Percentiles rank a stretch among this genome's conserved stretches.
phyloP scores from a whole-genome alignment of 2,113 vertebrate species.

The Equus przewalskii region DNA sequence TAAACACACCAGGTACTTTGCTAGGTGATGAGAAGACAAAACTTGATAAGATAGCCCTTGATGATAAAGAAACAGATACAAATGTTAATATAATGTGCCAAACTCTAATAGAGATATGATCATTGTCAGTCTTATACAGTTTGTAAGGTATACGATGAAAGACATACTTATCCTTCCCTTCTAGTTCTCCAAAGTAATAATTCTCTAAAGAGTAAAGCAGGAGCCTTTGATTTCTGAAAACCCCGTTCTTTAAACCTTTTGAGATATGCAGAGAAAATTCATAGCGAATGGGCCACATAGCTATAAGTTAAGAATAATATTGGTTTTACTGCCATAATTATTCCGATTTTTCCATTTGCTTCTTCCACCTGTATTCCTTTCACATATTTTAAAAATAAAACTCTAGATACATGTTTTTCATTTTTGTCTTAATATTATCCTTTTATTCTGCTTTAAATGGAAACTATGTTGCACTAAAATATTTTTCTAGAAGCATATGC shows the following conservation, averaged over 20 bases:
- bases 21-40: neutral
- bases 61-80: neutral
- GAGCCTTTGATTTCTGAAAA: neutral
- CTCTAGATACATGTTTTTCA: neutral
- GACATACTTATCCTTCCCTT: neutral
- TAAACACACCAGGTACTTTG: neutral
- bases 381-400: slow-evolving; percentile 30
- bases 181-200: neutral
- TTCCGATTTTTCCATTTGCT: neutral
- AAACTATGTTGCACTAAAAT: neutral
- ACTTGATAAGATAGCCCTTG: neutral
- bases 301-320: neutral
- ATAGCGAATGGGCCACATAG: neutral
- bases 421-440: neutral
- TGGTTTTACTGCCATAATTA: neutral
- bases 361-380: neutral
- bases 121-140: neutral
- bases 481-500: neutral
- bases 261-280: neutral
- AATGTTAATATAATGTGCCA: neutral
- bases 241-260: neutral
- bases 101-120: neutral
- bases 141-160: neutral
- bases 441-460: neutral
- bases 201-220: neutral